These are phyloP conservation scores for Standfussiana lucernea DNA, from an alignment of 2,888 invertebrate genomes.

Conservation along the genomic window DNA sequence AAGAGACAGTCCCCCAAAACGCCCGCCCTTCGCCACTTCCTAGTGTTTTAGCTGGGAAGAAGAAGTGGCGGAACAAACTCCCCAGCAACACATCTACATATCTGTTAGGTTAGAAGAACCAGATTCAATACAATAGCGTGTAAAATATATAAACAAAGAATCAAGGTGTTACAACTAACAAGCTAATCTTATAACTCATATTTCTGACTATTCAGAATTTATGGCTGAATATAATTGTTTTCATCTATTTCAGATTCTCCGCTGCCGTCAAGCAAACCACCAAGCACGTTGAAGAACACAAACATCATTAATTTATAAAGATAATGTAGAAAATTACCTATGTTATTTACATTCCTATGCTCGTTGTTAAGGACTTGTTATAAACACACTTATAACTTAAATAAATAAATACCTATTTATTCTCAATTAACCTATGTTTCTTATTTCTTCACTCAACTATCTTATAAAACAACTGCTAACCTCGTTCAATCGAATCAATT, in stretches of 20 bases:
- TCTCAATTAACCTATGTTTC: not conserved
- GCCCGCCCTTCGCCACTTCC: too few species aligned
- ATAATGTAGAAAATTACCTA: not conserved
- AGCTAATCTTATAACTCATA: not conserved
- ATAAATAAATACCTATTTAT: constrained; percentile 53
- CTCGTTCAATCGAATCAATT: not conserved
- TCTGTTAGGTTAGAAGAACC: too few species aligned
- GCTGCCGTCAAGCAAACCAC: constrained; percentile 73
- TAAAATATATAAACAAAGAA: too few species aligned
- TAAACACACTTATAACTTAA: constrained; percentile 44
- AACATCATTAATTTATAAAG: constrained; percentile 56
- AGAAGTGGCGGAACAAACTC: too few species aligned
- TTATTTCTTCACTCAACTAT: not conserved
- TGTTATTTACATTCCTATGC: constrained; percentile 22
- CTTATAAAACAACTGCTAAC: not conserved
- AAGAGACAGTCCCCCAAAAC: too few species aligned
- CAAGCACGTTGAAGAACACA: constrained; percentile 68
- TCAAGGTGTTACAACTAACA: too few species aligned
- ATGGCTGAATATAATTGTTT: not conserved
- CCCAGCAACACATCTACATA: too few species aligned
- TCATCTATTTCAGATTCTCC: constrained; percentile 67
- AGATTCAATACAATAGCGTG: too few species aligned
- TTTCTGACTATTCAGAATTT: too few species aligned
- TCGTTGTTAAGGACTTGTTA: constrained; percentile 42
- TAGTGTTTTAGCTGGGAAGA: too few species aligned